Evolutionary conservation across 2,888 invertebrate species (phyloP), one percentile per base, ranked within the genome.

Genomic region (Athalia rosae): DNA sequence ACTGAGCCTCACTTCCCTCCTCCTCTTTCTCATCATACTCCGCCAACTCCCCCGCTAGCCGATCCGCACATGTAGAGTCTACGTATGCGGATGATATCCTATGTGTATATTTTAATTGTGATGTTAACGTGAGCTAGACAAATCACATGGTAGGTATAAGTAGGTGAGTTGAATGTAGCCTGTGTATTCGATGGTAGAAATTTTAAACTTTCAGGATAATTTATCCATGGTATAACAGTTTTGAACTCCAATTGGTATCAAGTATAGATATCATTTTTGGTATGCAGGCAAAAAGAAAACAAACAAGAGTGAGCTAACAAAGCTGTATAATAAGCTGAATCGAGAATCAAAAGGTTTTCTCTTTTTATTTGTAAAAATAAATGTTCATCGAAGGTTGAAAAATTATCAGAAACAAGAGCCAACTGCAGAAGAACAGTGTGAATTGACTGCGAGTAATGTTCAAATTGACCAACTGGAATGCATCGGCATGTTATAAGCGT

Each of bases 401-500:
- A 28, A 28, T 28, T 28, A 28, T 28, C 28, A 28, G 28, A 28
- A 28, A 28, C 28, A 28, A 28, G 28, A 28, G 28, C 28, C 28
- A 28, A 28, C 28, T 28, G 28, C 28, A 28, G 2, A 28, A 28
- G 28, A 28, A 28, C 50, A 11, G 50, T 50, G 50, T 50, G 50
- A 9, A 28, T 28, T 28, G 28, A 28, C 28, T 28, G 28, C 28
- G 28, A 28, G 28, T 28, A 28, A 28, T 28, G 28, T 28, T 64
- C 78, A 78, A 78, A 78, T 79, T 78, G 79, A 78, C 79, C 67
- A 82, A 77, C 80, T 81, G 83, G 84, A 84, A 85, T 85, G 84
- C 82, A 82, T 80, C 81, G 78, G 81, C 80, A 81, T 85, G 84
- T 84, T 85, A 86, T 86, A 85, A 85, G 83, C 83, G 78, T 81